Conservation (phyloP, 2,888 invertebrate genomes). For the Agriopis aurantiaria region DNA sequence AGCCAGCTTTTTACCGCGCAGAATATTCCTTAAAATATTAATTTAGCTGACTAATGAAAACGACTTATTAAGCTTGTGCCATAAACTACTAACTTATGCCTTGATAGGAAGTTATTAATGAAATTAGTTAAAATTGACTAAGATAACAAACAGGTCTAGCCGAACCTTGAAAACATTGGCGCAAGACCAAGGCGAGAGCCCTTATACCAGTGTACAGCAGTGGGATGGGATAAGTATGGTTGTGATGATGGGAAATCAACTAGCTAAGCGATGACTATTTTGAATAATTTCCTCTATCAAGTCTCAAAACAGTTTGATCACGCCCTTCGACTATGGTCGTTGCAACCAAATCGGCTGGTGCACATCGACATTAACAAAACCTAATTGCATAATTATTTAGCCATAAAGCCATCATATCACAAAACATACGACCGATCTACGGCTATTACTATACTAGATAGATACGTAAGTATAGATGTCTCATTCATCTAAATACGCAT, state of each 20-base stretch:
- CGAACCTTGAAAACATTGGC: too few relatives aligned
- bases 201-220: too few relatives aligned
- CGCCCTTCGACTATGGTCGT: background rate
- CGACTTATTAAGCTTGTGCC: too few relatives aligned
- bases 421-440: constrained; percentile 3
- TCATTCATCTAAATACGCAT: constrained; percentile 25
- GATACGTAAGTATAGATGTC: background rate
- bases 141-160: background rate
- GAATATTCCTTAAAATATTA: background rate
- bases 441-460: background rate
- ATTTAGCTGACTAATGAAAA: background rate
- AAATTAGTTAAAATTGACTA: background rate
- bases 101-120: too few relatives aligned
- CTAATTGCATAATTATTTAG: background rate
- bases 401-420: background rate
- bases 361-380: background rate
- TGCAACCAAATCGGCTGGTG: background rate
- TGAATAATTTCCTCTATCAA: too few relatives aligned
- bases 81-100: too few relatives aligned
- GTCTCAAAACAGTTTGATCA: background rate
- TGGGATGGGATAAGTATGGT: too few relatives aligned
- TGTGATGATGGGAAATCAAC: too few relatives aligned
- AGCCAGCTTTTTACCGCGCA: background rate
- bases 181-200: too few relatives aligned
- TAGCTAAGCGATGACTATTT: too few relatives aligned